A percentile compares a stretch with the other conserved stretches of the same genome.
These are phyloP conservation scores for Sarcophaga carnaria DNA, from an alignment of 2,888 invertebrate genomes.

Conservation along the genomic window DNA sequence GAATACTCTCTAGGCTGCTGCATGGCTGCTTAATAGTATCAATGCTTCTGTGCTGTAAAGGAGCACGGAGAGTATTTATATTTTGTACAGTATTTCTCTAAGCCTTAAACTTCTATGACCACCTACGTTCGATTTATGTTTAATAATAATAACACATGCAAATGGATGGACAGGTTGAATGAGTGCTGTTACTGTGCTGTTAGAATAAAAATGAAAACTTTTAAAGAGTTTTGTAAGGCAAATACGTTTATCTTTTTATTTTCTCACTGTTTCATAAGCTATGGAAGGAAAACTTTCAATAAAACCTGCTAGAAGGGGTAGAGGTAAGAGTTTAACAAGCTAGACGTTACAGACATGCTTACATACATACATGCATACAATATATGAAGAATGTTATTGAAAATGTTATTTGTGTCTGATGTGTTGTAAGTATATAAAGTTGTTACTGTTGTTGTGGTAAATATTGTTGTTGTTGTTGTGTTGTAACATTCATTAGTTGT, in stretches of 20 bases:
- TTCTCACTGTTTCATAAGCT: not conserved
- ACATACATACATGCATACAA: too few relatives aligned
- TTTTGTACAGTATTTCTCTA: not conserved
- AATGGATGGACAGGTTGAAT: conserved; percentile 3
- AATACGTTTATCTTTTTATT: not conserved
- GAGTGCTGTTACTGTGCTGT: conserved; percentile 34
- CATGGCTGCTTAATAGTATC: too few relatives aligned
- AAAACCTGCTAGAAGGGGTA: conserved; percentile 7
- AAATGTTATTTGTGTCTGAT: conserved; percentile 67
- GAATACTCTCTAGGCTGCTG: too few relatives aligned
- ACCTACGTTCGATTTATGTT: not conserved
- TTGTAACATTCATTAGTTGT: conserved; percentile 5
- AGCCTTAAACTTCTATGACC: not conserved
- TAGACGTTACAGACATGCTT: too few relatives aligned
- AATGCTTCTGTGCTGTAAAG: too few relatives aligned
- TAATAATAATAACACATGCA: not conserved
- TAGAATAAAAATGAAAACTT: conserved; percentile 50
- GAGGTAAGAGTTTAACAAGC: not conserved
- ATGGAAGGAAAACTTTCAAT: not conserved
- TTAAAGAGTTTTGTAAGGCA: not conserved
- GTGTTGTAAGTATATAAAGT: not conserved
- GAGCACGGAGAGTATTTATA: too few relatives aligned
- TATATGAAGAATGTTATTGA: conserved; percentile 48
- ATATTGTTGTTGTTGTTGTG: conserved; percentile 24
- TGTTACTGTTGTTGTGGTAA: not conserved